These are phyloP conservation scores for Drosophila malerkotliana DNA, from an alignment of 1,140 invertebrate species.

Conservation along the genomic window DNA sequence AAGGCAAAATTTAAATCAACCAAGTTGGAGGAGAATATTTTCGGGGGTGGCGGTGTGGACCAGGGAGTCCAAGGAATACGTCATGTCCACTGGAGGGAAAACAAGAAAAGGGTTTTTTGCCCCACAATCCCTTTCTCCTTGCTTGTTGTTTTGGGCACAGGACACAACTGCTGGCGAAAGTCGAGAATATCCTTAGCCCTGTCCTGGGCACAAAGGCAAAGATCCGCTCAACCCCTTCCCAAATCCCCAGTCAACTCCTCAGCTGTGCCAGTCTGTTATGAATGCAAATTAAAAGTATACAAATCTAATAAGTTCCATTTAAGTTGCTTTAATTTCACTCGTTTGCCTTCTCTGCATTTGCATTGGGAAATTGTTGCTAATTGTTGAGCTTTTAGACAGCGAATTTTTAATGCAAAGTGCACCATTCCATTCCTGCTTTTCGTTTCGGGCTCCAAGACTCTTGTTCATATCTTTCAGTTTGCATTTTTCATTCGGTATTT, in stretches of 20 bases:
- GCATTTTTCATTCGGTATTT: slow-evolving; percentile 35
- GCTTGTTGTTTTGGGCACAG: slow-evolving; percentile 28
- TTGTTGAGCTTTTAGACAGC: slow-evolving; percentile 80
- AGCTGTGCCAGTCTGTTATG: slow-evolving; percentile 65
- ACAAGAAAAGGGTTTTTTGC: slow-evolving; percentile 76
- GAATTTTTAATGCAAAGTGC: slow-evolving; percentile 79
- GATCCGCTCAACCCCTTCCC: background rate
- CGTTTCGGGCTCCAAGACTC: slow-evolving; percentile 18
- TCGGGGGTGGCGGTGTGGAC: background rate
- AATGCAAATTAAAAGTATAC: slow-evolving; percentile 83
- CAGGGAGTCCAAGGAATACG: slow-evolving; percentile 50
- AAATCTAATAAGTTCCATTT: slow-evolving; percentile 83
- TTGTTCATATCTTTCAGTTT: slow-evolving; percentile 58
- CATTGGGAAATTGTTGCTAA: slow-evolving; percentile 77
- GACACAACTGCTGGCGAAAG: slow-evolving; percentile 55
- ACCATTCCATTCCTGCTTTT: slow-evolving; percentile 9
- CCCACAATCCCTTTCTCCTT: background rate
- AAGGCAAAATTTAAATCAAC: slow-evolving; percentile 81
- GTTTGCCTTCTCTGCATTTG: slow-evolving; percentile 58
- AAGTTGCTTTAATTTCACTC: slow-evolving; percentile 77
- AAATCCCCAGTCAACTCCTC: background rate
- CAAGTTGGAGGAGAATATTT: slow-evolving; percentile 18
- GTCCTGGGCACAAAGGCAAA: slow-evolving; percentile 14
- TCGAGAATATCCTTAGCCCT: slow-evolving; percentile 42
- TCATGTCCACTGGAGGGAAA: slow-evolving; percentile 67